These are phyloP conservation scores for Phoenicopterus ruber DNA, from an alignment of 2,113 vertebrate genomes.

Conservation along the genomic window DNA sequence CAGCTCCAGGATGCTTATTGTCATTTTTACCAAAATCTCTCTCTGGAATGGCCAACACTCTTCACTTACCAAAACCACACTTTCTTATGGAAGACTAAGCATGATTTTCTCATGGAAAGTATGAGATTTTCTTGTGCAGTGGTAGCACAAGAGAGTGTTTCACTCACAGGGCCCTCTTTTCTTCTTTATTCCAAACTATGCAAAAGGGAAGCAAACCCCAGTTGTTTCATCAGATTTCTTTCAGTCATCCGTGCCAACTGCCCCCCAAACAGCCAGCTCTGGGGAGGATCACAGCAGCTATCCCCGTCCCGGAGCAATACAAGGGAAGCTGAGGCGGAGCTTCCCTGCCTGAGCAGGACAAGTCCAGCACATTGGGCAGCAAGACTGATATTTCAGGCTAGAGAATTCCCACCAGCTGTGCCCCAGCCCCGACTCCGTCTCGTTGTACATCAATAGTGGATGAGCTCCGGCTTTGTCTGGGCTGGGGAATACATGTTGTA, in stretches of 20 bases:
- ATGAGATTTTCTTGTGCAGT: background rate
- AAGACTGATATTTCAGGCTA: background rate
- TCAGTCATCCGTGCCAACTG: background rate
- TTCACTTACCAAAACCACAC: background rate
- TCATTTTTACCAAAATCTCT: background rate
- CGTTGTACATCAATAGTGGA: background rate
- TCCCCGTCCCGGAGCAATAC: rapidly evolving
- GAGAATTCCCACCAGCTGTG: background rate
- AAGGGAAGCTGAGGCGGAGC: background rate
- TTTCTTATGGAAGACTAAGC: background rate
- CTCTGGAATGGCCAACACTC: background rate
- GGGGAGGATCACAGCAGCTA: background rate
- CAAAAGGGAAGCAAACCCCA: background rate
- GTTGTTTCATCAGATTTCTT: background rate
- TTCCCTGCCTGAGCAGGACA: background rate
- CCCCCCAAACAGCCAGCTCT: background rate
- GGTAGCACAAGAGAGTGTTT: background rate
- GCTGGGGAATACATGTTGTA: background rate
- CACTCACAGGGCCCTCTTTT: background rate
- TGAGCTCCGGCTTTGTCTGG: background rate
- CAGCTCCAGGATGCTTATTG: background rate
- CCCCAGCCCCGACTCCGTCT: background rate
- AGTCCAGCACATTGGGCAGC: background rate
- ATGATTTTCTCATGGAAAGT: background rate
- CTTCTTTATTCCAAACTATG: background rate